Base-by-base conservation (phyloP, 2,888 invertebrate species). In the Trichopria drosophilae region DNA sequence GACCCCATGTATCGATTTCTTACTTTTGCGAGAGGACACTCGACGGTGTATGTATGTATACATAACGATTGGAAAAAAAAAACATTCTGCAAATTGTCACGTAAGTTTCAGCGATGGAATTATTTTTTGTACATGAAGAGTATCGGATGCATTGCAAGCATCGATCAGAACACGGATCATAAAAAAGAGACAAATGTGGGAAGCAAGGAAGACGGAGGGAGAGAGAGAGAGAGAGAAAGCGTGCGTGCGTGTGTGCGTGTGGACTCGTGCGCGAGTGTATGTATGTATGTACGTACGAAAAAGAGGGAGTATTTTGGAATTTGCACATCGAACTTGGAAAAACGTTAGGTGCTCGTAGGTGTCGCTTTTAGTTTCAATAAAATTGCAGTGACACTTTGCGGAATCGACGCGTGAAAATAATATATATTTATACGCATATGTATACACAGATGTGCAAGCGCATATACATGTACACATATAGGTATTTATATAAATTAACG, bases 41-140 rank as follows among this genome's bases (percentile, higher is more conserved):
- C 57, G 56, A 55, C 61, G 44, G 45, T 42, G 43, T 55, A 53
- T 55, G 50, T 53, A 57, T 54, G 54, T 57, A 57, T 51, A 54
- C 51, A 51, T 47, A 54, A 54, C 46, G 22, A 52, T 49, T 42
- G 31, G 45, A 28, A 18, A 59, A 55, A 58, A 49, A 50, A 58
- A 63, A 64, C 64, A 59, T 71, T 73, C 67, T 66, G 63, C 67
- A 66, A 67, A 68, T 66, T 62, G 69, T 69, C 68, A 60, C 57
- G 57, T 45, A 54, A 36, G 48, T 35, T 53, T 50, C 51, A 48
- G 52, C 51, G 46, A 57, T 46, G 53, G 43, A 64, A 64, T 63
- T 64, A 64, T 63, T 66, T 68, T 64, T 67, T 64, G 61, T 67
- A 64, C 61, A 55, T 37, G 51, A 44, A n/a, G n/a, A n/a, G n/a